A percentile compares a stretch with the other conserved stretches of the same genome.
These are phyloP conservation scores for Lateolabrax maculatus DNA, from an alignment of 2,797 vertebrate species.

Conservation along the genomic window DNA sequence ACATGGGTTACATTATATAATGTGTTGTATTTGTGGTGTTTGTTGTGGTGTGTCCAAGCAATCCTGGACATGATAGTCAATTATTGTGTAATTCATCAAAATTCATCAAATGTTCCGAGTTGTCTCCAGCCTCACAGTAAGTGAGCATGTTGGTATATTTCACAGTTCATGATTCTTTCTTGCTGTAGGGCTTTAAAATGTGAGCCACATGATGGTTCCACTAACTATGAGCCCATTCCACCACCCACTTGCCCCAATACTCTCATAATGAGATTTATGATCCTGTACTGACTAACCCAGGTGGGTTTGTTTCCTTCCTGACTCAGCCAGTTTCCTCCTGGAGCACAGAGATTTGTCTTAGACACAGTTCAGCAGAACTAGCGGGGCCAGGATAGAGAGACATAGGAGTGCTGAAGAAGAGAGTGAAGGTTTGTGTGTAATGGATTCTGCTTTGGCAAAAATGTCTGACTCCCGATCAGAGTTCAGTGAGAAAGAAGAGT, in stretches of 20 bases:
- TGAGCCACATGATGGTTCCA: slow-evolving; percentile 4
- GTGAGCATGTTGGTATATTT: not conserved
- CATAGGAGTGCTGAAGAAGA: not conserved
- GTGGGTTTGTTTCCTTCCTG: slow-evolving; percentile 63
- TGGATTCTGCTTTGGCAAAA: not conserved
- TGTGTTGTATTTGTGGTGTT: no score
- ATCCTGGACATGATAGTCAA: not conserved
- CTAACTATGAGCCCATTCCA: not conserved
- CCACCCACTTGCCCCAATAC: slow-evolving; percentile 51
- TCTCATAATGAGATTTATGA: slow-evolving; percentile 67
- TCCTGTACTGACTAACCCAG: slow-evolving; percentile 30
- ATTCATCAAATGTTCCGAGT: not conserved
- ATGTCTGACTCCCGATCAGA: not conserved
- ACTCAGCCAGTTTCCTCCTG: slow-evolving; percentile 55
- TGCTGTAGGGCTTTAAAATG: not conserved
- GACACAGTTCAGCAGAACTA: slow-evolving; percentile 2
- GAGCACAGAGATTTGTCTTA: slow-evolving; percentile 50
- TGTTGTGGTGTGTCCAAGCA: no score
- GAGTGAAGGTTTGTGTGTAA: not conserved
- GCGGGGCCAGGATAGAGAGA: not conserved
- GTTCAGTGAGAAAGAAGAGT: not conserved
- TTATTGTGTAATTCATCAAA: not conserved
- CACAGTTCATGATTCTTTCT: not conserved
- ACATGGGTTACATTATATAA: not conserved
- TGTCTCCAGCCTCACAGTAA: not conserved